Base-by-base conservation (phyloP, 2,113 vertebrate species). In the Notothenia coriiceps region DNA sequence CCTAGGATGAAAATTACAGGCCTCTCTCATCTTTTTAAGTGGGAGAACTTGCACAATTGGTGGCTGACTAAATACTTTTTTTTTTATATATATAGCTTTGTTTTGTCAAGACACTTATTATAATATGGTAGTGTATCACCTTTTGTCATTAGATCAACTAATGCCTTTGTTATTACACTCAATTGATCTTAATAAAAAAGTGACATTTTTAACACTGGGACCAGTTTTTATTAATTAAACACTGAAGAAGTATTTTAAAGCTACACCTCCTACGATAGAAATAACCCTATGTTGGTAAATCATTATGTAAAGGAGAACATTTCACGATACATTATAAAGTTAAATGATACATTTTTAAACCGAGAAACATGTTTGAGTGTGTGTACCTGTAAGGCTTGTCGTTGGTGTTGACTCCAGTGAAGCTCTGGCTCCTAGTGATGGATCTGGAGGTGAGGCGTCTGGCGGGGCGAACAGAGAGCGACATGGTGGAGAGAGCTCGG, bases 341-440 rank as follows among this genome's bases (percentile, higher is more conserved):
- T 5, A 55, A 55, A 10, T 15, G 52, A 22, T 14, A 33, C 6
- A 29, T 59, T 59, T 13, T 33, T 33, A 8, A 15, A 29, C 15
- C 25, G 8, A 33, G 12, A 33, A 15, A 33, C 3, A 40, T 63
- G 44, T 50, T 25, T 56, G 55, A 55, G 52, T 70, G 55, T 52
- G 15, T 9, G 79, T 64, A 99, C 98, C 97, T 97, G 94, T 96
- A 96, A 29, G 94, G 87, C 79, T 96, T 96, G 84, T 98, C 96
- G 69, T 95, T 93, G 15, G 95, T 95, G 94, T 98, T 98, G 91
- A 98, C 97, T 74, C 98, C 98, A 4, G 97, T 97, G 14, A 98
- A 99, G 75, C 97, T 98, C 92, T 99, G 97, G 93, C 98, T 99
- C 92, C 98, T 99, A 98, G 85, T 97, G 95, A 99, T 96, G 94